Percentiles rank a stretch among this genome's conserved stretches.
Conservation (phyloP, 2,113 vertebrate genomes). For the Balaeniceps rex region DNA sequence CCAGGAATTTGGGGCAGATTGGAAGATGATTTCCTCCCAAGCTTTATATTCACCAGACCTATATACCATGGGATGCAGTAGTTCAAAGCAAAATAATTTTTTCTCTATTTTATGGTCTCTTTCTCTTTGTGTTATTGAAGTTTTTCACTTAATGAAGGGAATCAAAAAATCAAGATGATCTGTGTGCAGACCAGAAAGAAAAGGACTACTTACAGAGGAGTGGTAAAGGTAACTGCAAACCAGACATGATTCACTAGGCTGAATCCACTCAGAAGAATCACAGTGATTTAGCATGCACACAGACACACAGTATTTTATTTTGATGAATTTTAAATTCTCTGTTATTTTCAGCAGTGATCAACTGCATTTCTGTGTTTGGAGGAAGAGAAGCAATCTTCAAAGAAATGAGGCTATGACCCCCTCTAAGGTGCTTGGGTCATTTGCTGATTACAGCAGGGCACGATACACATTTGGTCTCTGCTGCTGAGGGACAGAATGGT, state of each 20-base stretch:
- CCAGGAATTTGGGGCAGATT: neutral
- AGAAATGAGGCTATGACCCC: neutral
- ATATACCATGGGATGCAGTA: neutral
- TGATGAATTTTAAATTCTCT: neutral
- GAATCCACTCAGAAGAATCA: neutral
- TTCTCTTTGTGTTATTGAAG: neutral
- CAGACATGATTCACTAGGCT: neutral
- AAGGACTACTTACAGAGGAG: neutral
- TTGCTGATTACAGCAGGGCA: neutral
- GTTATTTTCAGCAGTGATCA: neutral
- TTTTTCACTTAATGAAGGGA: neutral
- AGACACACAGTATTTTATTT: neutral
- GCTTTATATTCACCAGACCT: neutral
- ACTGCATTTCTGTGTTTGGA: neutral
- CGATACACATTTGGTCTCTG: neutral
- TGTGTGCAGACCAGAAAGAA: neutral
- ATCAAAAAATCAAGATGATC: neutral
- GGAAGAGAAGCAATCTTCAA: neutral
- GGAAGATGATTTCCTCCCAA: neutral
- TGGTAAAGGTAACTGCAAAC: neutral
- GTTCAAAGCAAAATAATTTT: neutral
- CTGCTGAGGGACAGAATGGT: neutral
- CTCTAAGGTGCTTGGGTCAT: neutral
- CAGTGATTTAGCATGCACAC: neutral
- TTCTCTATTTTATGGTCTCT: neutral